phyloP scores from a whole-genome alignment of 1,140 invertebrate species.

The Pseudomyrmex sp. region DNA sequence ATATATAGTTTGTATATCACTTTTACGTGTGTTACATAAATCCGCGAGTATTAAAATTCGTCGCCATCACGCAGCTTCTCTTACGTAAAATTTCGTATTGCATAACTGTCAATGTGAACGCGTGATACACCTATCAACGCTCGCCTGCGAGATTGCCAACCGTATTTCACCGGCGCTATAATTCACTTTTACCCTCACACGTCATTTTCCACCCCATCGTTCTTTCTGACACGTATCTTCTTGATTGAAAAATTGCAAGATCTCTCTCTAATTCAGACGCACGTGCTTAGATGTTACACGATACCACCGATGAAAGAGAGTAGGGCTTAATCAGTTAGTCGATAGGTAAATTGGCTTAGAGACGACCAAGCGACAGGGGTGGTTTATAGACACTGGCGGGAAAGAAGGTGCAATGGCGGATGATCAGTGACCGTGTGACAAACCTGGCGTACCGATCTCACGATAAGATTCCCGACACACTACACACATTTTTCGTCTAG shows the following conservation, averaged over 20 bases:
- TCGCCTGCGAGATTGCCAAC: too few species aligned
- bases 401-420: conserved; percentile 64
- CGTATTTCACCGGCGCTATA: too few species aligned
- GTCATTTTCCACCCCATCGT: too few species aligned
- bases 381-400: conserved; percentile 73
- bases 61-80: too few species aligned
- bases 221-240: background rate
- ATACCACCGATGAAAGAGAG: conserved; percentile 74
- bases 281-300: conserved; percentile 27
- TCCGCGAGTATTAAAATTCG: too few species aligned
- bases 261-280: conserved; percentile 18
- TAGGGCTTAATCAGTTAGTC: conserved; percentile 86
- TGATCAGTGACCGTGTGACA: conserved; percentile 71
- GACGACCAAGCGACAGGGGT: conserved; percentile 77
- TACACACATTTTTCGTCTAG: conserved; percentile 22
- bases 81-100: too few species aligned
- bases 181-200: background rate
- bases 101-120: too few species aligned
- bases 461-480: conserved; percentile 35
- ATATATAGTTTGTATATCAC: too few species aligned
- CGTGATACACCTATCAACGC: too few species aligned
- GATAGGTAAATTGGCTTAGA: conserved; percentile 86
- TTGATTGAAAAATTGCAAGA: conserved; percentile 35
- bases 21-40: too few species aligned
- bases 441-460: conserved; percentile 39